These are phyloP conservation scores for Boulengeromyrus knoepffleri DNA, from an alignment of 2,113 vertebrate species.

Conservation along the genomic window DNA sequence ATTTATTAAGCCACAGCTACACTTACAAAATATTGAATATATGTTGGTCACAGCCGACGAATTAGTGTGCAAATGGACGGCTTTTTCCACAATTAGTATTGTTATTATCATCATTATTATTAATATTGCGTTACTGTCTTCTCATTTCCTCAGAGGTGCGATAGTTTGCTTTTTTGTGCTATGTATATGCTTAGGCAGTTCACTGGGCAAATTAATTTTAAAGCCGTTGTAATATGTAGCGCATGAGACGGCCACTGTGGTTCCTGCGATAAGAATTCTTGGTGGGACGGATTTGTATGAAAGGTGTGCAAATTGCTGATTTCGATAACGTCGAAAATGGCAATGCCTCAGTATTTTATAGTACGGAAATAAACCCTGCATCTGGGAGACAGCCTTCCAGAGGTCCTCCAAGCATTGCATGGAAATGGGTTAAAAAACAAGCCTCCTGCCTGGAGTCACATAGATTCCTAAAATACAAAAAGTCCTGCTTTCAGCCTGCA, in stretches of 20 bases:
- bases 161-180: not conserved
- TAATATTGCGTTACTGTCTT: not conserved
- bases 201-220: slow-evolving; percentile 15
- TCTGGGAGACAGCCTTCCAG: not conserved
- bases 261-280: not conserved
- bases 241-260: not conserved
- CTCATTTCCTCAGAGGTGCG: slow-evolving; percentile 10
- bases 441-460: not conserved
- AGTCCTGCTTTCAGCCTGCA: not conserved
- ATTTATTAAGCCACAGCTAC: not conserved
- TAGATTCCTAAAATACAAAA: not conserved
- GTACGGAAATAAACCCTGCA: not conserved
- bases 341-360: not conserved
- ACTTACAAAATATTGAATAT: not conserved
- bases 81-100: slow-evolving; percentile 3
- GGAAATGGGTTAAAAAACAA: not conserved
- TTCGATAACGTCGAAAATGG: slow-evolving; percentile 3
- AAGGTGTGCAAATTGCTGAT: slow-evolving; percentile 14
- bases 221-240: not conserved
- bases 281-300: slow-evolving; percentile 11
- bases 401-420: not conserved
- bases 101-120: not conserved
- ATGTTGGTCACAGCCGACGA: not conserved
- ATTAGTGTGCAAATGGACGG: not conserved
- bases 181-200: not conserved